A percentile compares a stretch with the other conserved stretches of the same genome.
phyloP scores from a whole-genome alignment of 2,113 vertebrate species.

The Tetrax tetrax region DNA sequence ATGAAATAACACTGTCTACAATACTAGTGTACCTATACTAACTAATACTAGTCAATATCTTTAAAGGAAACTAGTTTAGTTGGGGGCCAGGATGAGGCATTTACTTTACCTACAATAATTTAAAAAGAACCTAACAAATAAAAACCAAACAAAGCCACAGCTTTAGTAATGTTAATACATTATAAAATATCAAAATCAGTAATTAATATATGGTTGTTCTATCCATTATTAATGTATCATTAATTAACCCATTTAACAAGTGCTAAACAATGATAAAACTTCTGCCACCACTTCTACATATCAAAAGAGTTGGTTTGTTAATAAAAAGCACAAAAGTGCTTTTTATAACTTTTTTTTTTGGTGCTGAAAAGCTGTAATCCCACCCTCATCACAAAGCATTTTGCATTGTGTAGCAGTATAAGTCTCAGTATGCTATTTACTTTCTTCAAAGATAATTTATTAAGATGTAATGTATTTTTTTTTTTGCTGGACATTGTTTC shows the following conservation, averaged over 20 bases:
- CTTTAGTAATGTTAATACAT: not conserved
- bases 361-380: not conserved
- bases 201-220: not conserved
- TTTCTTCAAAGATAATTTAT: conserved; percentile 8
- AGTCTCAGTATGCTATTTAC: not conserved
- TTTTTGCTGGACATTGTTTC: conserved; percentile 7
- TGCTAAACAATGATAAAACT: not conserved
- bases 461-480: not conserved
- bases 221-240: conserved; percentile 39
- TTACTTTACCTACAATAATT: not conserved
- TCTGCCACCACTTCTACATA: not conserved
- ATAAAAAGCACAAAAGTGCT: not conserved
- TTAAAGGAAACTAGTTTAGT: not conserved
- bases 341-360: not conserved
- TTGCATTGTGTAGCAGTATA: not conserved
- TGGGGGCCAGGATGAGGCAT: not conserved
- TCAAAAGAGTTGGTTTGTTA: not conserved
- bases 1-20: not conserved
- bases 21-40: not conserved
- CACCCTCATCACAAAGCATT: not conserved
- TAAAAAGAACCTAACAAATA: not conserved
- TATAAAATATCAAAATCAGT: not conserved
- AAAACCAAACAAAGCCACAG: not conserved
- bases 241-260: conserved; percentile 34
- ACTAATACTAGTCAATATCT: not conserved